A percentile compares a stretch with the other conserved stretches of the same genome.
These are phyloP conservation scores for Polietes domitor DNA, from an alignment of 2,888 invertebrate species.

Conservation along the genomic window DNA sequence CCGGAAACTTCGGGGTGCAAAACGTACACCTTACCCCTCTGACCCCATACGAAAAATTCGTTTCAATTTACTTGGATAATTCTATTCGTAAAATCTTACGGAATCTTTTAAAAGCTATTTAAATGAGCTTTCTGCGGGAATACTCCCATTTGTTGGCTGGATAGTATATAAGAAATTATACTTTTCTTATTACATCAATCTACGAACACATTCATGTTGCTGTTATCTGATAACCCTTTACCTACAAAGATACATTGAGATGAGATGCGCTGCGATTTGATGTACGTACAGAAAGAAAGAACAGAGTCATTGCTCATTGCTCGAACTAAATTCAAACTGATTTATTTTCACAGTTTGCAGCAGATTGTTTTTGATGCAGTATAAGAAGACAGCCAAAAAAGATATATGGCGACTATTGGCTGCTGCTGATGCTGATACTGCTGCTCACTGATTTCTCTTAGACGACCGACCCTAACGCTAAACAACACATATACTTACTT, in stretches of 20 bases:
- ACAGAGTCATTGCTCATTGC: constrained; percentile 68
- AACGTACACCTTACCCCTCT: no score
- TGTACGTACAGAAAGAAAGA: constrained; percentile 66
- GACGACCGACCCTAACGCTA: constrained; percentile 39
- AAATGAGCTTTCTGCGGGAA: no score
- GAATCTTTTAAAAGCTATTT: no score
- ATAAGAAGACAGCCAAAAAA: constrained; percentile 72
- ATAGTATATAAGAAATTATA: no score
- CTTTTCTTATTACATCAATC: no score
- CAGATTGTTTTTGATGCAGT: constrained; percentile 78
- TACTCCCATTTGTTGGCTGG: no score
- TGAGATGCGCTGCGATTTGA: constrained; percentile 55
- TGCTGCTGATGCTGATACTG: no score
- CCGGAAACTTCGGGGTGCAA: no score
- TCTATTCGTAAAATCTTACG: no score
- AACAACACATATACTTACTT: constrained; percentile 2
- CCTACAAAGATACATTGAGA: background rate
- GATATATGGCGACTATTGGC: constrained; percentile 76
- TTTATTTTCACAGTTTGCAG: constrained; percentile 80
- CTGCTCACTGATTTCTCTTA: constrained; percentile 66
- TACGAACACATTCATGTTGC: no score
- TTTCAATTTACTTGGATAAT: no score
- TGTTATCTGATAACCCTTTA: constrained; percentile 3
- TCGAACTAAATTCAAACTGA: constrained; percentile 75
- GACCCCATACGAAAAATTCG: no score